Base-by-base conservation (phyloP, 2,888 invertebrate species). In the Epinotia demarniana region DNA sequence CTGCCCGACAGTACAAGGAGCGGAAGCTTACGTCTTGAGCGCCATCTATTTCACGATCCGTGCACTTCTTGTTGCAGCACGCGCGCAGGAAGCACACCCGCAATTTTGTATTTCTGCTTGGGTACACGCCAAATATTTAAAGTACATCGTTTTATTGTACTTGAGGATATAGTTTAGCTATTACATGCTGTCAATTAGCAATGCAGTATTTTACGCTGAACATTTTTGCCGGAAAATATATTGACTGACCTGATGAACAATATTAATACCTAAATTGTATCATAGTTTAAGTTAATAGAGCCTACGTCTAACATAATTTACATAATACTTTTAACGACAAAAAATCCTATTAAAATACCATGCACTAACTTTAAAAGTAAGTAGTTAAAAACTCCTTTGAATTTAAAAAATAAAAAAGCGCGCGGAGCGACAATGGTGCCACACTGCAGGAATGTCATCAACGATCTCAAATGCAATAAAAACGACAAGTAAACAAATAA, bases 61-160 rank as follows among this genome's bases (percentile, higher is more conserved):
- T 81, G 86, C 86, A 80, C 86, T 92, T 85, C 89, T 92, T 92
- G 90, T 93, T 93, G 90, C 90, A 90, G 85, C 46, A 49, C 33
- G 23, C 85, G 23, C 58, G 16, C 69, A 92, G 92, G 92, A 92
- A 93, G 86, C 87, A 87, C 88, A 90, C 84, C 86, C 82, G 85
- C 85, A 87, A 90, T 92, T 92, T 91, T 92, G 92, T 90, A 89
- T 89, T 89, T 87, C 86, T 86, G 89, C 86, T 92, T 93, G 92
- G 93, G 87, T 77, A 75, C 67, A 79, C 81, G 92, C 93, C 93
- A 93, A 93, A 83, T 90, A 89, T 90, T 88, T 85, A 85, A 87
- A 86, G 85, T 83, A 85, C 80, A 73, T 79, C 78, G 80, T 81
- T 82, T 82, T 80, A 80, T 83, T 84, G 81, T 81, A 81, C 80